Evolutionary conservation across 2,888 invertebrate species (phyloP), one percentile per base, ranked within the genome.

Genomic region (Listrodromus nycthemerus): DNA sequence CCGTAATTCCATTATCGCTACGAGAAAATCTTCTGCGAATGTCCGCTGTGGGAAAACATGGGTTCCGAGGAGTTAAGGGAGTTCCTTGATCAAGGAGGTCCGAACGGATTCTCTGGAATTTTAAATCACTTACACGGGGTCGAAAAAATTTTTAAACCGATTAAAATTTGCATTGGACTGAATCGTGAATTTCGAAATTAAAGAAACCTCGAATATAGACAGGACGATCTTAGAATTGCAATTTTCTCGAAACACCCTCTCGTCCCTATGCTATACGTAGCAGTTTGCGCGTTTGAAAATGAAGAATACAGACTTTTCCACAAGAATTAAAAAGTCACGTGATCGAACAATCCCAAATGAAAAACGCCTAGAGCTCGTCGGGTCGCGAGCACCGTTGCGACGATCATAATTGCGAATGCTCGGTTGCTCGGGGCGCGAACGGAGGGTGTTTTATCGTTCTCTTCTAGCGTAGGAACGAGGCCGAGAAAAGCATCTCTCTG

Each of bases 1-100:
- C 37, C 37, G 19, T 65, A 19, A 37, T 65, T 65, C 19, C 6
- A 65, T 65, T 37, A 65, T 65, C 65, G 3, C 37, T 6, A 37
- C n/a, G 37, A 37, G 37, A 37, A 65, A 10, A n/a, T 1, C 21
- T 37, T 19, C 4, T 19, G 58, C 19, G 37, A 19, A 37, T 37
- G 37, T 2, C 19, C n/a, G 10, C 37, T 33, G 65, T 37, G 65
- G 33, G 33, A 65, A 65, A 65, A 37, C 37, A 7, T 6, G 37
- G 3, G 8, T 0, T 6, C n/a, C 16, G 27, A 30, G 55, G 30
- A 61, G 16, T 16, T 24, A 13, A 24, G 52, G 10, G 21, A 21
- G 52, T 41, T 13, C 41, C 13, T 41, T 13, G 41, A 41, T 41
- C 13, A 13, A 41, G 41, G 5, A 13, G 1, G 41, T 5, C 13